Base-by-base conservation (phyloP, 2,113 vertebrate genomes). In the Corydoras sp. region DNA sequence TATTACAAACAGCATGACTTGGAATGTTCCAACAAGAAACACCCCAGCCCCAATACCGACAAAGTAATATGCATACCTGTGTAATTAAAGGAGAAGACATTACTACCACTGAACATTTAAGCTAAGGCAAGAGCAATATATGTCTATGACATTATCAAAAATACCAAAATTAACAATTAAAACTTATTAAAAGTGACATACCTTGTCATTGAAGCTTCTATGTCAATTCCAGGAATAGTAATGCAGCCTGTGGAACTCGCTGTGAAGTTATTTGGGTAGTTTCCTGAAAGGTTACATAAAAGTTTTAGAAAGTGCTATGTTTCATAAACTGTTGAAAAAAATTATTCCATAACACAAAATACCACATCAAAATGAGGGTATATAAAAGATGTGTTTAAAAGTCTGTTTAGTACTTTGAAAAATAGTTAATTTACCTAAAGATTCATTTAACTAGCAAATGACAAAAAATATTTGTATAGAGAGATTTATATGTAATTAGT, bases 21-120 rank as follows among this genome's bases (percentile, higher is more conserved):
- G 86, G 65, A 88, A 68, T 3, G 73, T 78, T 55, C 81, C 84
- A 12, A 89, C 76, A 12, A 90, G 3, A 5, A 91, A 54, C 10
- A 86, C 82, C 10, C 75, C 84, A 67, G 48, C 82, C 30, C 89
- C 89, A 80, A 90, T 77, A 24, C 14, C 88, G 66, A 89, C 68
- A 0, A 87, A 92, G 73, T 91, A 90, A 77, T 87, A 89, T n/a
- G 89, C 80, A 78, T 83, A 75, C 29, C 90, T 91, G 77, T 61
- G 49, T 5, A 76, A n/a, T 80, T 70, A 63, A 74, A 71, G 4
- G 29, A 51, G 32, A 62, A 32, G 8, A 24, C 3, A 1, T 29
- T 4, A 24, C 11, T 10, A 14, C 9, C 12, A 4, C 4, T 58
- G 14, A 10, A 53, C 14, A 11, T 43, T 8, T 43, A 5, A 35